phyloP scores from a whole-genome alignment of 2,888 invertebrate genomes.

The Pachycephus smyrnensis region DNA sequence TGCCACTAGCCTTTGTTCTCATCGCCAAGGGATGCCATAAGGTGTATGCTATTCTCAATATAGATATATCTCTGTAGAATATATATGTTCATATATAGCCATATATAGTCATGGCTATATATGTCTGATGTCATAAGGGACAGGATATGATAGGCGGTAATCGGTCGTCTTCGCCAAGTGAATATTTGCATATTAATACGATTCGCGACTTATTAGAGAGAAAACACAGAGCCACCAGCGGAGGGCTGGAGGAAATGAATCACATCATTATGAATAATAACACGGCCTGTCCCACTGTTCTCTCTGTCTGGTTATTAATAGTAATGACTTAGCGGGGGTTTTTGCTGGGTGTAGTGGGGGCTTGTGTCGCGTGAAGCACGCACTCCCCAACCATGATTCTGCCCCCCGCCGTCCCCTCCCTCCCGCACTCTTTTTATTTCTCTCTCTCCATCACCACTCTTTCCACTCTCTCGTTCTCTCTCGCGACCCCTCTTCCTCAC shows the following conservation, averaged over 20 bases:
- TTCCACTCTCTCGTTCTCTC: conserved; percentile 6
- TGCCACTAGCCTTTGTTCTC: not conserved
- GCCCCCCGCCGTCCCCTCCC: conserved; percentile 11
- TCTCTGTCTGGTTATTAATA: conserved; percentile 56
- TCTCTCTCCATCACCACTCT: conserved; percentile 1
- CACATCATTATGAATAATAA: conserved; percentile 60
- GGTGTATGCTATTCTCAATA: not conserved
- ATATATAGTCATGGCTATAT: too few relatives aligned
- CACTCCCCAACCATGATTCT: conserved; percentile 40
- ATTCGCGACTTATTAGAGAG: conserved; percentile 38
- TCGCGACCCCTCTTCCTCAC: conserved; percentile 10
- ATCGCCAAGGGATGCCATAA: not conserved
- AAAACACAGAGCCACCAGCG: conserved; percentile 23
- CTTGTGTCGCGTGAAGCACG: conserved; percentile 59
- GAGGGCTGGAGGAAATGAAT: conserved; percentile 44
- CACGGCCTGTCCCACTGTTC: conserved; percentile 44
- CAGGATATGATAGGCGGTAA: not conserved
- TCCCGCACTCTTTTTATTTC: not conserved
- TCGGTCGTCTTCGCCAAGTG: conserved; percentile 37
- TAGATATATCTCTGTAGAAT: too few relatives aligned
- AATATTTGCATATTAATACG: conserved; percentile 58
- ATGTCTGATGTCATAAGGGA: not conserved
- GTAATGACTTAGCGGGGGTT: conserved; percentile 54
- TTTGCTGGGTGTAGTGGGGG: conserved; percentile 39
- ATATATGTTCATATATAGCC: too few relatives aligned